phyloP scores from a whole-genome alignment of 2,888 invertebrate genomes.

The Mesoligia furuncula region DNA sequence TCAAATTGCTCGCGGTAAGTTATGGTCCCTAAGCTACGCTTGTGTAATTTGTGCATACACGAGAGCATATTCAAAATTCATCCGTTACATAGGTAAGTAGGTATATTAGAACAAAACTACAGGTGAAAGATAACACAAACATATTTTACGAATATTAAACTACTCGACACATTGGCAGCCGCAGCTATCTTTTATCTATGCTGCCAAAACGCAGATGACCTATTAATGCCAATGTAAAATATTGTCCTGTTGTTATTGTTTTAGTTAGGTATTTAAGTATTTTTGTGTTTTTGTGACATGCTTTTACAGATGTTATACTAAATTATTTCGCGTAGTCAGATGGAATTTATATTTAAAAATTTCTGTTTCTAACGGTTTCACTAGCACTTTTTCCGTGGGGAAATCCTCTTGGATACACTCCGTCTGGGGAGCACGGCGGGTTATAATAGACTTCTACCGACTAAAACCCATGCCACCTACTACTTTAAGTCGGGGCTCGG shows the following conservation, averaged over 20 bases:
- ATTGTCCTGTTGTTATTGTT: conserved; percentile 11
- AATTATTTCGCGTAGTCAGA: not conserved
- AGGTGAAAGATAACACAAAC: not conserved
- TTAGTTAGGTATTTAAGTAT: not conserved
- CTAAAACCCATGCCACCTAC: too few relatives aligned
- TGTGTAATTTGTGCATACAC: not conserved
- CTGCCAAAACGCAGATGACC: conserved; percentile 43
- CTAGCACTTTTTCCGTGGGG: too few relatives aligned
- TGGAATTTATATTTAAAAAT: not conserved
- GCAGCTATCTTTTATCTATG: conserved; percentile 28
- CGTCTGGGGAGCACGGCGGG: too few relatives aligned
- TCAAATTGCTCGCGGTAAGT: not conserved
- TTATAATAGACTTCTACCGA: too few relatives aligned
- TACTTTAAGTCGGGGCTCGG: too few relatives aligned
- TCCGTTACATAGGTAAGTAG: not conserved
- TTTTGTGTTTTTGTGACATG: not conserved
- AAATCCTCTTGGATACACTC: too few relatives aligned
- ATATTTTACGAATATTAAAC: conserved; percentile 30
- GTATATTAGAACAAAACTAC: not conserved
- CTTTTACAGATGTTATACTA: not conserved
- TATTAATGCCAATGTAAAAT: conserved; percentile 31
- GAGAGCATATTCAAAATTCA: not conserved
- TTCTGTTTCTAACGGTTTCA: not conserved
- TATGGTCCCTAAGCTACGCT: not conserved
- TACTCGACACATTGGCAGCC: conserved; percentile 43